Evolutionary conservation across 2,797 vertebrate genomes (phyloP), one percentile per base, ranked within the genome.

Genomic region (Buceros bicornis): DNA sequence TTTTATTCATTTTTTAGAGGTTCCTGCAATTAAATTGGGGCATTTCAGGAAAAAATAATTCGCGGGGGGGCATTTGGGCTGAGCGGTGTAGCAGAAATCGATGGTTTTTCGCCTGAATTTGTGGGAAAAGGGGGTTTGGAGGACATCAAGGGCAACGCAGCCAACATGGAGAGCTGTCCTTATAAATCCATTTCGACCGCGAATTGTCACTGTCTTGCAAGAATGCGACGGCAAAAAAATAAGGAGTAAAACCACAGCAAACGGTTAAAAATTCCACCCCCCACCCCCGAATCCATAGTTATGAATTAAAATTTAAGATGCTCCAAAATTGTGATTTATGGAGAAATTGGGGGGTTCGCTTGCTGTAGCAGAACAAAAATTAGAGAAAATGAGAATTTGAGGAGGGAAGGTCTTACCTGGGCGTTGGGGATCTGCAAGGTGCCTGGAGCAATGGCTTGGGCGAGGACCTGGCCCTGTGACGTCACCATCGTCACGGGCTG

Each of bases 401-500:
- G 15, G 26, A 4, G 48, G 40, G 47, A 7, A 33, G 10, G 11
- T 72, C 98, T 98, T 97, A 99, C 99, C 99, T 99, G 99, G 91
- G 99, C 98, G 50, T 98, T 99, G 98, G 99, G 99, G 98, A 99
- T 98, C 98, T 99, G 99, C 97, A 99, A 99, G 97, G 99, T 99
- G 97, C 99, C 98, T 70, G 99, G 99, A 82, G 99, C 98, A 95
- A 99, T 98, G 93, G 98, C 98, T 97, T 99, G 99, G 89, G 99
- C 98, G 95, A 99, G 98, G 97, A 99, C 99, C 98, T 99, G 99
- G 97, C 99, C 99, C 98, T 99, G 99, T 71, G 99, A 99, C 90
- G 99, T 99, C 98, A 99, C 99, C 99, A 99, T 99, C 22, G 99
- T 98, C 99, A 99, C 99, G 2, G 99, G 99, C 98, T 99, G 99